Evolutionary conservation across 1,140 invertebrate genomes (phyloP).

Genomic region (Ctenoplectra terminalis): DNA sequence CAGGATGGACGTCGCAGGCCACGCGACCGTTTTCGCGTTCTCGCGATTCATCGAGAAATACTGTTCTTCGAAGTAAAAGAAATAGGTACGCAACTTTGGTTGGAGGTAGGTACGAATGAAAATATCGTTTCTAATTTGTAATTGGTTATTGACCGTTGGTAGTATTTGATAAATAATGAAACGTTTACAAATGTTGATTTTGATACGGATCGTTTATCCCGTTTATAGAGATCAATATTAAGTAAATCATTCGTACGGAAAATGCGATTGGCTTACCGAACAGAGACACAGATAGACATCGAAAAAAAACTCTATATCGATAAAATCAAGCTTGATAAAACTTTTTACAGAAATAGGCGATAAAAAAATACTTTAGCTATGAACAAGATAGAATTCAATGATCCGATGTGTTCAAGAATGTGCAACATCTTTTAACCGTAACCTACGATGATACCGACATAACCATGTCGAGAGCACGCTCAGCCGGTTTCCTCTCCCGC

Average conservation of each 20-base stretch:
- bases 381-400: slow-evolving; percentile 12
- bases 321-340: not conserved
- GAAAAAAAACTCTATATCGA: too few relatives aligned
- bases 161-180: not conserved
- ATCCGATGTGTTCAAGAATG: not conserved
- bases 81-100: too few relatives aligned
- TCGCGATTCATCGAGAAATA: too few relatives aligned
- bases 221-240: not conserved
- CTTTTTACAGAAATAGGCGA: not conserved
- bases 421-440: slow-evolving; percentile 27
- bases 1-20: too few relatives aligned
- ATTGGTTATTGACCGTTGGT: not conserved
- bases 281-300: too few relatives aligned
- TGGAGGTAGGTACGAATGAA: too few relatives aligned
- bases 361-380: slow-evolving; percentile 12
- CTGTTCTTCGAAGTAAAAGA: too few relatives aligned
- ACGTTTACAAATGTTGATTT: not conserved
- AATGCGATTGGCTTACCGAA: not conserved
- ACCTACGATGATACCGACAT: not conserved
- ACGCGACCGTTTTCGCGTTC: too few relatives aligned
- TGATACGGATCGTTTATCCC: not conserved
- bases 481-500: not conserved
- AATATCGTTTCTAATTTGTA: too few relatives aligned
- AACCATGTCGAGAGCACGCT: slow-evolving; percentile 32
- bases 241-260: not conserved